Conservation (phyloP, 2,797 vertebrate species). For the Morelia viridis region DNA sequence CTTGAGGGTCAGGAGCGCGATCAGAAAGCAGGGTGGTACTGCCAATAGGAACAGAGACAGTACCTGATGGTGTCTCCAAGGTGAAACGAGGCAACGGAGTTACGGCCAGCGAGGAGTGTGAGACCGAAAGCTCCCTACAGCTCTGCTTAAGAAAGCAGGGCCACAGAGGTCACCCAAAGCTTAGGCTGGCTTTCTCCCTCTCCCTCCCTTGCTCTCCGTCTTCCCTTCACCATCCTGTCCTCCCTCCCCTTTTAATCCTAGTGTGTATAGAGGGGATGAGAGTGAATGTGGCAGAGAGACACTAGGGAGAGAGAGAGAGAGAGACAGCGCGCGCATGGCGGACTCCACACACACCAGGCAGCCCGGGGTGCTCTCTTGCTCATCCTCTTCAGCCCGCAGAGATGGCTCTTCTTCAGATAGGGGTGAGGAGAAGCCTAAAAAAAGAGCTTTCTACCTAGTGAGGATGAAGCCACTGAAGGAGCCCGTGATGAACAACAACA, state of each 20-base stretch:
- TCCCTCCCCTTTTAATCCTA: constrained; percentile 56
- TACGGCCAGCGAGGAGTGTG: neutral
- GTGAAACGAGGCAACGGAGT: neutral
- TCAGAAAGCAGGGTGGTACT: neutral
- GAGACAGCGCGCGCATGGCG: constrained; percentile 81
- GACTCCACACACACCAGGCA: constrained; percentile 77
- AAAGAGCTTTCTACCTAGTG: constrained; percentile 89
- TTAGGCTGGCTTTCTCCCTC: constrained; percentile 46
- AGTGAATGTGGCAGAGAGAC: constrained; percentile 59
- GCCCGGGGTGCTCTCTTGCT: constrained; percentile 76
- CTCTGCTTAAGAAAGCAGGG: constrained; percentile 49
- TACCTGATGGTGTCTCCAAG: constrained; percentile 20
- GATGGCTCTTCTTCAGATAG: constrained; percentile 72
- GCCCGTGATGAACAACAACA: constrained; percentile 74
- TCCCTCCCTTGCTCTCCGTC: constrained; percentile 53
- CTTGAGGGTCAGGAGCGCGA: neutral
- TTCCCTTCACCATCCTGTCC: constrained; percentile 49
- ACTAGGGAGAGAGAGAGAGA: constrained; percentile 53
- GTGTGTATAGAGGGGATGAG: constrained; percentile 67
- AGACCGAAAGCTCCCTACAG: constrained; percentile 22
- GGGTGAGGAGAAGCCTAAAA: constrained; percentile 81
- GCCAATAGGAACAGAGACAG: neutral
- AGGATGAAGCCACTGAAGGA: constrained; percentile 91
- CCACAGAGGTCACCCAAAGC: constrained; percentile 63
- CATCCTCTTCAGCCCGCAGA: constrained; percentile 73